These are phyloP conservation scores for Otus scops DNA, from an alignment of 2,797 vertebrate species.

Conservation along the genomic window DNA sequence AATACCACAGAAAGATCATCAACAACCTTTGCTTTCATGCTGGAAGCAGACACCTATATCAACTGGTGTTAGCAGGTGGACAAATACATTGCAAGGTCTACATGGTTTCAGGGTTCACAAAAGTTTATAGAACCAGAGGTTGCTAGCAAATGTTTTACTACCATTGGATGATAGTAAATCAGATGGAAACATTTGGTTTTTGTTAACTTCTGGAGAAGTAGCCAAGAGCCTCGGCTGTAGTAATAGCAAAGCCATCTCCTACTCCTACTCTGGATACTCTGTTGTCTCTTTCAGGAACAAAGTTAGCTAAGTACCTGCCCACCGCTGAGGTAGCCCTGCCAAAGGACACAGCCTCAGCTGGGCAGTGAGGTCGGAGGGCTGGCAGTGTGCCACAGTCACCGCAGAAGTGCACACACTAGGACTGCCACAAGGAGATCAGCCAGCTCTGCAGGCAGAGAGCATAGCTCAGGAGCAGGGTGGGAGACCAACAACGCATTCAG, in stretches of 20 bases:
- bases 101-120: background rate
- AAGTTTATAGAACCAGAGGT: background rate
- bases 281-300: fast-evolving
- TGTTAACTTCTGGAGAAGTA: background rate
- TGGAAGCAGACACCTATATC: background rate
- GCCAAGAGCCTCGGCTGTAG: background rate
- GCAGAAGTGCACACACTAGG: fast-evolving
- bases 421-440: background rate
- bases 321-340: background rate
- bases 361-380: background rate
- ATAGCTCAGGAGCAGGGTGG: background rate
- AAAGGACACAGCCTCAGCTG: background rate
- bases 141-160: background rate
- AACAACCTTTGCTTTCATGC: background rate
- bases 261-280: fast-evolving
- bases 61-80: background rate
- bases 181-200: background rate
- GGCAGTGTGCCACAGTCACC: fast-evolving
- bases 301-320: background rate
- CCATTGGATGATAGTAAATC: background rate
- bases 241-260: background rate
- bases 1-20: background rate
- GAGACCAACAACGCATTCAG: background rate
- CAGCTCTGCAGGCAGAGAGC: background rate
- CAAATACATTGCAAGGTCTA: background rate